Evolutionary conservation across 2,113 vertebrate species (phyloP), one percentile per base, ranked within the genome.

Genomic region (Eretmochelys imbricata): DNA sequence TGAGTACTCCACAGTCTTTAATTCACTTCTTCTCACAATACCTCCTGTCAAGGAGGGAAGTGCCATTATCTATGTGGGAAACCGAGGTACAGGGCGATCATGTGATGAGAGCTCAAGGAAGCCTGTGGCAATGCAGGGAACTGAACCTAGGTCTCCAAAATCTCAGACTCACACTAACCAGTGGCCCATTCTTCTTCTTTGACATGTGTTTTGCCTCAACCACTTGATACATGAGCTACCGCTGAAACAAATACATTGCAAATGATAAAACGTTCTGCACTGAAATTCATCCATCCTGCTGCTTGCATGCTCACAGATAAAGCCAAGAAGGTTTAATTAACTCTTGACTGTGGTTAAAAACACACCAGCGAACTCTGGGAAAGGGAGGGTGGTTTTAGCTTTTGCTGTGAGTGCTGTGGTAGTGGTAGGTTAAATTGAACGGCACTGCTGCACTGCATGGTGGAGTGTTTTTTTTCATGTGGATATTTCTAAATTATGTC

Each of bases 171-270:
- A 5, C 12, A 38, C 16, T 48, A 62, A 31, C 55, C 1, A 35
- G 22, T 35, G 81, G 27, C 8, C 14, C 48, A 5, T 17, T 14
- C 13, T 75, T 50, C 48, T 11, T 25, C 10, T 76, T 88, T 81
- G 8, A 42, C 5, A 6, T 24, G 8, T 29, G 53, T 8, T 20
- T 1, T 2, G 35, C 20, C 38, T 72, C 4, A 29, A 13, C 20
- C 38, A 69, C 80, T 12, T 3, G 16, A 27, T 31, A 50, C 25
- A 54, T 22, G 59, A 62, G 29, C 13, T 50, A 27, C 69, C 59
- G 16, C 86, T 82, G 65, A 46, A 89, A 65, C 35, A 59, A 19
- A 62, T 27, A 31, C 29, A n/a, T 87, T 8, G 16, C 29, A 35
- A 55, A 2, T 1, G 38, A 19, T 31, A 19, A 35, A 3, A 25